These are phyloP conservation scores for Dreissena polymorpha DNA, from an alignment of 1,140 invertebrate genomes.

Conservation along the genomic window DNA sequence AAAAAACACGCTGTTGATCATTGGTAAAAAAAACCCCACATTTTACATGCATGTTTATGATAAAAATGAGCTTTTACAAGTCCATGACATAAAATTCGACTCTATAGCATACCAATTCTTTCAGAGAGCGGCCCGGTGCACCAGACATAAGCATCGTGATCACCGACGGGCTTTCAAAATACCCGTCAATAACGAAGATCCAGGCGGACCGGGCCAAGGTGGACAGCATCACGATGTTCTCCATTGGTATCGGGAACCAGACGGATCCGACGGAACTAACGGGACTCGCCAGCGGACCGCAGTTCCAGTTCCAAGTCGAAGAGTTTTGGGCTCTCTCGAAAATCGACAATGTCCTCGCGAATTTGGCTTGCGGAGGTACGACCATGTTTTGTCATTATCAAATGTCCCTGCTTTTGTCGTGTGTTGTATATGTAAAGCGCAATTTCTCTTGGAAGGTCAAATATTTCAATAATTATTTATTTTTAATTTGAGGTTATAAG, in stretches of 20 bases:
- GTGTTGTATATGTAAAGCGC: background rate
- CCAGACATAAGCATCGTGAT: conserved; percentile 68
- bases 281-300: conserved; percentile 24
- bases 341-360: conserved; percentile 25
- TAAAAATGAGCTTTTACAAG: too few relatives aligned
- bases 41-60: too few relatives aligned
- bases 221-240: conserved; percentile 64
- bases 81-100: too few relatives aligned
- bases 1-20: too few relatives aligned
- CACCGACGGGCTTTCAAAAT: conserved; percentile 66
- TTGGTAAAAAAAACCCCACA: too few relatives aligned
- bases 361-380: conserved; percentile 39
- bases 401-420: background rate
- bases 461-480: background rate
- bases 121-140: conserved; percentile 61
- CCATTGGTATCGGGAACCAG: conserved; percentile 64
- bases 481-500: background rate
- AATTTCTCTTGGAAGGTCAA: background rate
- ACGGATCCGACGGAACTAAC: conserved; percentile 32
- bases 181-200: conserved; percentile 46
- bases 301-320: conserved; percentile 29
- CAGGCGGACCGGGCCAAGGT: conserved; percentile 56
- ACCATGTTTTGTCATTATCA: background rate
- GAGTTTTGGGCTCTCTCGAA: conserved; percentile 14
- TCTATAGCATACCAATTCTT: too few relatives aligned